Percentiles rank a stretch among this genome's conserved stretches.
Evolutionary conservation across 2,797 vertebrate genomes (phyloP).

Genomic region (Chelmon rostratus): DNA sequence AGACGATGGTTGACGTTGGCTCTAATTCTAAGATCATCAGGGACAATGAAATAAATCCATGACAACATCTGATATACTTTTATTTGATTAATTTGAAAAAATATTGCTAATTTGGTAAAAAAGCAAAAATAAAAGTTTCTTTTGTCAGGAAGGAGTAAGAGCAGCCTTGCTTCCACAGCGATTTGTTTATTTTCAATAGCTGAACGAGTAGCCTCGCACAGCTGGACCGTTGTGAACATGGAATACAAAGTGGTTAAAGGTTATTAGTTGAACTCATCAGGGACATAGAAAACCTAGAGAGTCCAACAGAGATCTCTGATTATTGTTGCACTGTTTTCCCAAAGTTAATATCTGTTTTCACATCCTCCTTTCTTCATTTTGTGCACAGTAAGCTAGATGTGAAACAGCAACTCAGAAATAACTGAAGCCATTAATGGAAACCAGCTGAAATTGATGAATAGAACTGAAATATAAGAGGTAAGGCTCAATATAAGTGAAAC

Average conservation of each 20-base stretch:
- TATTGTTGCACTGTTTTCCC: constrained; percentile 22
- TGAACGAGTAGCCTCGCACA: neutral
- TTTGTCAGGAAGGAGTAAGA: neutral
- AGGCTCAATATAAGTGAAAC: neutral
- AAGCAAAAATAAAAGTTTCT: neutral
- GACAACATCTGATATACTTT: neutral
- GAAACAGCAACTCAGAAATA: neutral
- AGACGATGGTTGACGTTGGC: neutral
- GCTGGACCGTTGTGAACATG: neutral
- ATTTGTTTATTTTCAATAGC: neutral
- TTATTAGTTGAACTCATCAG: constrained; percentile 14
- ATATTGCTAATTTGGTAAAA: neutral
- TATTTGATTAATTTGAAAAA: neutral
- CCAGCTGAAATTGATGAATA: neutral
- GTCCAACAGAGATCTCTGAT: constrained; percentile 13
- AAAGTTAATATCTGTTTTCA: constrained; percentile 16
- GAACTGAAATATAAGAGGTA: neutral
- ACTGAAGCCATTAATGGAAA: neutral
- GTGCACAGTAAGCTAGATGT: neutral
- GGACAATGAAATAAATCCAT: neutral
- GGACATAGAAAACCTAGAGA: neutral
- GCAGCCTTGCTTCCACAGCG: neutral
- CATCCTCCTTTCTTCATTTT: neutral
- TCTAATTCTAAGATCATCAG: neutral
- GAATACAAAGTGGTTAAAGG: neutral